A percentile compares a stretch with the other conserved stretches of the same genome.
phyloP scores from a whole-genome alignment of 2,797 vertebrate genomes.

The Toxotes lorentzi region DNA sequence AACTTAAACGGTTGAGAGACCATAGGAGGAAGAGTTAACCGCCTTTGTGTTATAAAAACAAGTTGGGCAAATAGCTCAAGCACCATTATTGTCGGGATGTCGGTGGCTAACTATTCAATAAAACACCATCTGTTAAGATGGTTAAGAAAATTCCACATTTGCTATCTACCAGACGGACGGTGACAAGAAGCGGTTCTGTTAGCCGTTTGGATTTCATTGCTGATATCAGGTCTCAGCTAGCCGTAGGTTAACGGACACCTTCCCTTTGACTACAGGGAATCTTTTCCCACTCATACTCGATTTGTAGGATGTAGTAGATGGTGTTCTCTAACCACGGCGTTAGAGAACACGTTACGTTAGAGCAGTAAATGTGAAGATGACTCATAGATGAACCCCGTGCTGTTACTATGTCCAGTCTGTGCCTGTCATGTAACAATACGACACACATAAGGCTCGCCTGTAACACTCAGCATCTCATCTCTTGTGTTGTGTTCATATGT shows the following conservation, averaged over 20 bases:
- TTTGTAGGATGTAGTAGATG: no score
- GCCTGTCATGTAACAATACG: neutral
- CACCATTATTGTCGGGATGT: neutral
- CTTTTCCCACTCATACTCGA: no score
- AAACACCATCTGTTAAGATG: neutral
- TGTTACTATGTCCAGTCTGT: no score
- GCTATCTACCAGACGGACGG: neutral
- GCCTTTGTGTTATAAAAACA: neutral
- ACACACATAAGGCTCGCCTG: neutral
- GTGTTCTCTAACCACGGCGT: neutral
- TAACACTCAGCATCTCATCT: neutral
- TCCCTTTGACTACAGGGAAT: no score
- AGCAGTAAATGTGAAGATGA: no score
- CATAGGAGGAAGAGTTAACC: neutral
- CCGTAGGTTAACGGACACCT: neutral
- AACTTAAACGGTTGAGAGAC: neutral
- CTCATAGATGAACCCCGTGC: no score
- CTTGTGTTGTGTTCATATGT: neutral
- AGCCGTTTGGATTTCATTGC: neutral
- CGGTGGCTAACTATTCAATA: neutral
- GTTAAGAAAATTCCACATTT: no score
- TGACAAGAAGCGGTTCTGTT: neutral
- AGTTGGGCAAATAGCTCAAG: neutral
- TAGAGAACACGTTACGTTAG: no score
- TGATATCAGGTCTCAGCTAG: neutral